phyloP scores from a whole-genome alignment of 2,113 vertebrate genomes.

The Kryptolebias marmoratus region DNA sequence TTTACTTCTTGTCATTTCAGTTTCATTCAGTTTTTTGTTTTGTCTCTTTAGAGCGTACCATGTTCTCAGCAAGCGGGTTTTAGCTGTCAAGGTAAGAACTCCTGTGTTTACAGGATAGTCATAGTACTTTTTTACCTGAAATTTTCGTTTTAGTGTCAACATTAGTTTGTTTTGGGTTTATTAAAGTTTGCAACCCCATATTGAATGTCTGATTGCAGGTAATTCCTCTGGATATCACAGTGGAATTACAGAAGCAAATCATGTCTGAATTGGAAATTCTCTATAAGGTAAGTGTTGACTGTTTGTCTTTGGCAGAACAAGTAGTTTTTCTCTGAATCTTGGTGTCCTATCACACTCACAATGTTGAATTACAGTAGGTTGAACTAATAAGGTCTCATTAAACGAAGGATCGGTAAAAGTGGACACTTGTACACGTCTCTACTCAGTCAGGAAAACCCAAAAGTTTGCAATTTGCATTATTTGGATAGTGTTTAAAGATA shows the following conservation, averaged over 20 bases:
- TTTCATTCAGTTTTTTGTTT: slow-evolving; percentile 15
- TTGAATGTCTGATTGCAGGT: slow-evolving; percentile 81
- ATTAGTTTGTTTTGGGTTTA: not conserved
- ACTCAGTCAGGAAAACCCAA: not conserved
- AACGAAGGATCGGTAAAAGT: slow-evolving; percentile 16
- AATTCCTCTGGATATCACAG: slow-evolving; percentile 95
- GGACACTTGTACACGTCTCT: not conserved
- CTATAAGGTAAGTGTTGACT: slow-evolving; percentile 87
- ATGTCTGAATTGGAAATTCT: slow-evolving; percentile 99
- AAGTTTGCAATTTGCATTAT: too few relatives aligned
- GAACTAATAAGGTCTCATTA: slow-evolving; percentile 16
- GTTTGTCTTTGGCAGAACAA: slow-evolving; percentile 4
- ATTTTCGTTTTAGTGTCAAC: not conserved
- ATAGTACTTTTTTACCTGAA: not conserved
- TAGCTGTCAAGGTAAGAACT: slow-evolving; percentile 92
- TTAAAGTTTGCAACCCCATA: not conserved
- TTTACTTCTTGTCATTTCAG: not conserved
- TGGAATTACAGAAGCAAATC: slow-evolving; percentile 97
- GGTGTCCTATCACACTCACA: not conserved
- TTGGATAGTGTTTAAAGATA: too few relatives aligned
- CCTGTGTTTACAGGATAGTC: not conserved
- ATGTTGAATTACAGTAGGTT: slow-evolving; percentile 24
- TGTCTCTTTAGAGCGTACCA: slow-evolving; percentile 87
- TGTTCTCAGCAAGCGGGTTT: slow-evolving; percentile 89
- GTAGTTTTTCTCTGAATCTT: slow-evolving; percentile 7